Evolutionary conservation across 2,797 vertebrate species (phyloP).

Genomic region (Platyrinchus mystaceus): DNA sequence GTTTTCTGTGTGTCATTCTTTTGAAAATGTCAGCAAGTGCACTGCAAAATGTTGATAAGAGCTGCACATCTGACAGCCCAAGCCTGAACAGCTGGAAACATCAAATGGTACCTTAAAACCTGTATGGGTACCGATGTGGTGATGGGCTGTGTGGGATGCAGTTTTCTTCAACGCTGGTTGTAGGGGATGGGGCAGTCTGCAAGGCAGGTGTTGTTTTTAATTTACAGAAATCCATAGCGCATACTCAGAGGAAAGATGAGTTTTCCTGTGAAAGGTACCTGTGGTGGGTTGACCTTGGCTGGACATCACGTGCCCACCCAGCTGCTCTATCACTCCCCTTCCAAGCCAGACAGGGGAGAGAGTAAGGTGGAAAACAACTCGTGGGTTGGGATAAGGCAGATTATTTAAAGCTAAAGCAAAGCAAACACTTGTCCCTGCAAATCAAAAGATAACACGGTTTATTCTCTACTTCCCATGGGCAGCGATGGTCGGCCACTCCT

Average conservation of each 20-base stretch:
- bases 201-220: background rate
- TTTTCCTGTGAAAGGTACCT: background rate
- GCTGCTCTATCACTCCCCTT: too few species aligned
- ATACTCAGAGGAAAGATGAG: background rate
- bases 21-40: background rate
- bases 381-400: too few species aligned
- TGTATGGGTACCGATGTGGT: accelerated
- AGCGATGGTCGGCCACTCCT: too few species aligned
- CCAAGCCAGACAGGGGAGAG: too few species aligned
- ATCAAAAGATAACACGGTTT: too few species aligned
- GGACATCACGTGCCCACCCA: too few species aligned
- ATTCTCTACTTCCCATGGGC: too few species aligned
- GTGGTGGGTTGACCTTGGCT: too few species aligned
- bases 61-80: background rate
- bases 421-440: too few species aligned
- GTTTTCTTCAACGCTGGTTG: background rate
- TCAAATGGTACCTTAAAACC: accelerated
- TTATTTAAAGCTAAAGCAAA: too few species aligned
- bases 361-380: too few species aligned
- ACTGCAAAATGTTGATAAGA: background rate
- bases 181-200: background rate
- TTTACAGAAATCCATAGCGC: background rate
- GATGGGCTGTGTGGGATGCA: background rate
- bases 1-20: background rate
- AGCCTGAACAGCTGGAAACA: background rate